Conservation (phyloP, 2,888 invertebrate genomes). For the Ecliptopera silaceata region DNA sequence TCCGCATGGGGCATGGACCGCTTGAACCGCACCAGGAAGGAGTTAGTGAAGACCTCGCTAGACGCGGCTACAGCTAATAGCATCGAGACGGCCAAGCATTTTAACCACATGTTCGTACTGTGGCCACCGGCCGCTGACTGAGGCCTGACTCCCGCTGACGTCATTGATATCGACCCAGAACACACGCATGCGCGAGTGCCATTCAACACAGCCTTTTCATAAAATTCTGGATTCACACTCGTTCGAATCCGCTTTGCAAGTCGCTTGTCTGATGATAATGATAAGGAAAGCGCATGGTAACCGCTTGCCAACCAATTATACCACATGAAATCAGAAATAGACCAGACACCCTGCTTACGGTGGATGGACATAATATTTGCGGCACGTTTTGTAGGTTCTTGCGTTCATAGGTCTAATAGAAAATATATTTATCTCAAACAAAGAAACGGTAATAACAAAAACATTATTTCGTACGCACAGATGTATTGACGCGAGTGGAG, state of each 20-base stretch:
- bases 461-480: too few relatives aligned
- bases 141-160: slow-evolving; percentile 66
- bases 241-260: slow-evolving; percentile 1
- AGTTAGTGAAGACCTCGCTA: slow-evolving; percentile 95
- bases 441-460: too few relatives aligned
- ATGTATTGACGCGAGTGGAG: background rate
- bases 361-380: too few relatives aligned
- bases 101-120: slow-evolving; percentile 74
- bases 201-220: slow-evolving; percentile 56
- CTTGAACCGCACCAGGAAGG: slow-evolving; percentile 95
- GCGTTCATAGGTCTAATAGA: too few relatives aligned
- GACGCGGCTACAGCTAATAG: slow-evolving; percentile 69
- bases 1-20: slow-evolving; percentile 89
- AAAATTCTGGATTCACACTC: slow-evolving; percentile 45
- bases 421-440: too few relatives aligned
- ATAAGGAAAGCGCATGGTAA: background rate
- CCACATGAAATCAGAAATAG: too few relatives aligned
- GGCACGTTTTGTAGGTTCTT: too few relatives aligned
- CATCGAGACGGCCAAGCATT: slow-evolving; percentile 72
- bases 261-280: background rate
- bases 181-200: slow-evolving; percentile 66
- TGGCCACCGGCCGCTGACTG: slow-evolving; percentile 77
- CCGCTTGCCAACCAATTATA: background rate
- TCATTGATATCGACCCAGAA: slow-evolving; percentile 74
- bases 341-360: too few relatives aligned